Evolutionary conservation across 2,113 vertebrate species (phyloP), one percentile per base, ranked within the genome.

Genomic region (Antechinus stuartii): DNA sequence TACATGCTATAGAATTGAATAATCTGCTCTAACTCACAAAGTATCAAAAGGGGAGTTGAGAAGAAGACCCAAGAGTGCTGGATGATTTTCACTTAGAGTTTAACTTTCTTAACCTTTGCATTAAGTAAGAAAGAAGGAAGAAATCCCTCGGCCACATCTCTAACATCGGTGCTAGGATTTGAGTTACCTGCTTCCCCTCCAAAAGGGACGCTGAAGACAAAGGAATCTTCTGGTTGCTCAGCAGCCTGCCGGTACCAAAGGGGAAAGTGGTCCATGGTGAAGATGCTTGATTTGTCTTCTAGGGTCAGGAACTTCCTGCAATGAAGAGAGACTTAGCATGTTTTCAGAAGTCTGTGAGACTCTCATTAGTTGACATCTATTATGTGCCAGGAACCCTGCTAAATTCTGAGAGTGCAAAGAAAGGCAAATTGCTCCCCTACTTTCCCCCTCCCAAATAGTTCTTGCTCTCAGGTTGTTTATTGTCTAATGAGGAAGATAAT

Each of bases 181-280:
- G 1, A n/a, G 2, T 98, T 98, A 99, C 99, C 99, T 99, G 98
- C 96, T 10, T 97, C 98, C 0, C 99, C 99, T 90, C 98, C 98
- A 30, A 97, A 99, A 55, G 98, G 98, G 90, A 99, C 97, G 96
- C 99, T 99, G 98, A 99, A 99, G 93, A 99, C 97, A 98, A 99
- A 99, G 97, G 99, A 99, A 94, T 99, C 99, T 0, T 99, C 96
- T 46, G 99, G 99, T 95, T 99, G 98, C 96, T 99, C 99, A 0
- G 99, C 99, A 0, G 99, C 99, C 96, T 99, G 98, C 54, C 99
- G 99, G 98, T 99, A 99, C 99, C 99, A 99, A 96, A 99, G 98
- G 0, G 99, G 99, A 97, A 99, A 99, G 97, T 99, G 99, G 97
- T 99, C 99, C 99, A 99, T 98, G 8, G 99, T 99, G 98, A 99